These are phyloP conservation scores for Pomatorhinus ruficollis DNA, from an alignment of 2,113 vertebrate species.

Conservation along the genomic window DNA sequence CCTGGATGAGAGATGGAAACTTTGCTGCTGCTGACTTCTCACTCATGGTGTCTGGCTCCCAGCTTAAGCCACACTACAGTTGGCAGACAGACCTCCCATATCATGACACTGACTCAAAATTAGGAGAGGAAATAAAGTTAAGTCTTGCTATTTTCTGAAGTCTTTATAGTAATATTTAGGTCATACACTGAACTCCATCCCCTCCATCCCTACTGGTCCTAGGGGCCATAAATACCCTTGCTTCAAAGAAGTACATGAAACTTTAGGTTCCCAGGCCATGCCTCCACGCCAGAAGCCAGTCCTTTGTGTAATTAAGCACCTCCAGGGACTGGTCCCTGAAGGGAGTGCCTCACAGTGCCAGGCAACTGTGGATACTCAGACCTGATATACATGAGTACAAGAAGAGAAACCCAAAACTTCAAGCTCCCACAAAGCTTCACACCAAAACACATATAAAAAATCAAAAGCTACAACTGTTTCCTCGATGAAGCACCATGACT, in stretches of 20 bases:
- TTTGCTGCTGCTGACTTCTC: not conserved
- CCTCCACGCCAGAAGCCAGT: not conserved
- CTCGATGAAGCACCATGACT: not conserved
- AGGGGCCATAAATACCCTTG: not conserved
- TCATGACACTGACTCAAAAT: not conserved
- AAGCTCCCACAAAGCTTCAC: not conserved
- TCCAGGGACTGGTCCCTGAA: not conserved
- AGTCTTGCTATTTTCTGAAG: not conserved
- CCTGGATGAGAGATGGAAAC: not conserved
- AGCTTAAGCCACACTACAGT: not conserved
- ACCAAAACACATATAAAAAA: not conserved
- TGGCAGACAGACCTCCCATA: not conserved
- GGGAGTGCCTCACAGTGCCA: not conserved
- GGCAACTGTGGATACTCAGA: not conserved
- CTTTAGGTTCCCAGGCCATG: not conserved
- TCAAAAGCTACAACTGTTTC: not conserved
- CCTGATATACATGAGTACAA: fast-evolving
- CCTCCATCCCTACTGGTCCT: not conserved
- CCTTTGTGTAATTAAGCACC: not conserved
- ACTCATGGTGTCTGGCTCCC: fast-evolving
- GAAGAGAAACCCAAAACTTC: not conserved
- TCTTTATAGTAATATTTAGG: not conserved
- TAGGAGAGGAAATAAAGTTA: not conserved
- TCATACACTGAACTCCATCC: not conserved
- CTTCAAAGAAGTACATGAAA: not conserved